A percentile compares a stretch with the other conserved stretches of the same genome.
Conservation (phyloP, 2,888 invertebrate species). For the Leptopilina drosophilae region DNA sequence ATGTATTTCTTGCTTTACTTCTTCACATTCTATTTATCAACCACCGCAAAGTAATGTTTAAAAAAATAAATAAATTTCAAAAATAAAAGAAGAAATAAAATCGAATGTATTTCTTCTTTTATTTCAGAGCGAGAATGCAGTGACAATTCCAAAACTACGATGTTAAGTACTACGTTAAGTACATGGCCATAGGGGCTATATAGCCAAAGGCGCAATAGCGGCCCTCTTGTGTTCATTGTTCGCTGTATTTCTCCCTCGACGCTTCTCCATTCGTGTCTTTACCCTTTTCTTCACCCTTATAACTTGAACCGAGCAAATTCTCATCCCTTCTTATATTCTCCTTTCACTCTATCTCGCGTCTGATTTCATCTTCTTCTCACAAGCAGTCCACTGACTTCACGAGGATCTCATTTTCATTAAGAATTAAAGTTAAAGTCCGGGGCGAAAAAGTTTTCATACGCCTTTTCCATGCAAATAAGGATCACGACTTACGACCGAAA, state of each 20-base stretch:
- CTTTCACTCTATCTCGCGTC: slow-evolving; percentile 56
- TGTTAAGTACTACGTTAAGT: slow-evolving; percentile 65
- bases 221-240: slow-evolving; percentile 75
- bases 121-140: slow-evolving; percentile 45
- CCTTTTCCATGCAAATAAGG: slow-evolving; percentile 68
- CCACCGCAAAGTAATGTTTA: not conserved
- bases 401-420: slow-evolving; percentile 75
- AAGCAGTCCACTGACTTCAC: slow-evolving; percentile 68
- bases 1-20: not conserved
- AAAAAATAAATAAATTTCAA: too few species aligned
- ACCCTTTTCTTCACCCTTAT: slow-evolving; percentile 53
- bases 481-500: slow-evolving; percentile 58
- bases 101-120: not conserved
- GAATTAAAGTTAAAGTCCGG: slow-evolving; percentile 70
- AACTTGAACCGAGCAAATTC: slow-evolving; percentile 50
- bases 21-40: too few species aligned
- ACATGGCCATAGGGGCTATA: slow-evolving; percentile 72
- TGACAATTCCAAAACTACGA: slow-evolving; percentile 73
- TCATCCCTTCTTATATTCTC: slow-evolving; percentile 54
- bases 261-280: slow-evolving; percentile 59
- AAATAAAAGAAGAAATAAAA: too few species aligned
- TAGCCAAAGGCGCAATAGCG: slow-evolving; percentile 75
- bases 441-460: slow-evolving; percentile 66
- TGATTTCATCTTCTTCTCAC: slow-evolving; percentile 66
- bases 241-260: slow-evolving; percentile 64